Percentiles rank a stretch among this genome's conserved stretches.
These are phyloP conservation scores for Leptosomus discolor DNA, from an alignment of 2,113 vertebrate genomes.

Conservation along the genomic window DNA sequence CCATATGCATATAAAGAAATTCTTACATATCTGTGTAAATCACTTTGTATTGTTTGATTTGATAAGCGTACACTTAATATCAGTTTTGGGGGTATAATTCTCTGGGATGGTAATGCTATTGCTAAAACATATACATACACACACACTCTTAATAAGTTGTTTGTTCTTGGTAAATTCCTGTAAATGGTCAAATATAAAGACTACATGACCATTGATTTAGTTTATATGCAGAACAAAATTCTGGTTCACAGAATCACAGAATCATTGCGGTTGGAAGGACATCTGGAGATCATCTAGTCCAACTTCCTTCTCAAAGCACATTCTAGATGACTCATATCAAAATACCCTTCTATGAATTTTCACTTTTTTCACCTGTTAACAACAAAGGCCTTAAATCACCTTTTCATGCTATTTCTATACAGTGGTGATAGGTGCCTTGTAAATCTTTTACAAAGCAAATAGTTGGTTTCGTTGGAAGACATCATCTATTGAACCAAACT, in stretches of 20 bases:
- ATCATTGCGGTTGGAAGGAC: background rate
- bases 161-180: background rate
- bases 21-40: background rate
- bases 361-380: background rate
- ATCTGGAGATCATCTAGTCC: background rate
- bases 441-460: background rate
- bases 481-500: background rate
- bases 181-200: background rate
- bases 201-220: background rate
- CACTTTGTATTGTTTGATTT: background rate
- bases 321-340: background rate
- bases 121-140: background rate
- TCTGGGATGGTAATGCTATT: background rate
- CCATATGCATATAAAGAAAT: background rate
- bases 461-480: background rate
- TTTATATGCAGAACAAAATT: background rate
- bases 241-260: background rate
- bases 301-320: background rate
- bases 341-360: background rate
- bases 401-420: background rate
- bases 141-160: background rate
- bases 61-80: background rate
- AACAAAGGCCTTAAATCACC: background rate
- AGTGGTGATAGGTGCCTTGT: background rate
- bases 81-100: background rate